A percentile compares a stretch with the other conserved stretches of the same genome.
phyloP scores from a whole-genome alignment of 2,113 vertebrate species.

The Thamnophis sirtalis region DNA sequence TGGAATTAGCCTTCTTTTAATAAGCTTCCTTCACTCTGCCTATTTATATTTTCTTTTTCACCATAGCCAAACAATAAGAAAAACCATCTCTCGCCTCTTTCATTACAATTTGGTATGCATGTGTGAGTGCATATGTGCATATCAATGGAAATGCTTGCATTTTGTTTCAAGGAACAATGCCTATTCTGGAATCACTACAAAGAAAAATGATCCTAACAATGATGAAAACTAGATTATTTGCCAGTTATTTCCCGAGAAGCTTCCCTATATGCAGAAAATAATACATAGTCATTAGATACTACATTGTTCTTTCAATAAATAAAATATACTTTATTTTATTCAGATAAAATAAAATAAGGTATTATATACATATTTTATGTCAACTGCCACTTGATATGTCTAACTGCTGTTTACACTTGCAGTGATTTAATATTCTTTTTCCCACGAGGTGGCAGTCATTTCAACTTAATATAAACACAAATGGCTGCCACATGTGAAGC shows the following conservation, averaged over 20 bases:
- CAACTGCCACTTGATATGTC: not conserved
- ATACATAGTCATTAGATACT: not conserved
- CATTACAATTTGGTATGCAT: not conserved
- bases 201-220: not conserved
- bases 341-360: not conserved
- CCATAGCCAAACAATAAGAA: too few species aligned
- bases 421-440: not conserved
- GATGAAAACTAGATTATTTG: not conserved
- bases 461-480: slow-evolving; percentile 64
- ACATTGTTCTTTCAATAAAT: slow-evolving; percentile 9
- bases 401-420: not conserved
- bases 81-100: not conserved
- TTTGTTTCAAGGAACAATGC: not conserved
- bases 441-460: slow-evolving; percentile 76
- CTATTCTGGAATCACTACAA: not conserved
- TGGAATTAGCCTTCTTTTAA: not conserved
- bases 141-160: not conserved
- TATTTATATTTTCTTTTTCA: not conserved
- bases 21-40: not conserved
- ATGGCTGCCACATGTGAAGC: slow-evolving; percentile 26
- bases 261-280: not conserved
- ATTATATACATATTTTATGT: not conserved
- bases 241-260: not conserved
- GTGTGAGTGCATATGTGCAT: not conserved
- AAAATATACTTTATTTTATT: not conserved